phyloP scores from a whole-genome alignment of 2,797 vertebrate species.

The Centroberyx gerrardi region DNA sequence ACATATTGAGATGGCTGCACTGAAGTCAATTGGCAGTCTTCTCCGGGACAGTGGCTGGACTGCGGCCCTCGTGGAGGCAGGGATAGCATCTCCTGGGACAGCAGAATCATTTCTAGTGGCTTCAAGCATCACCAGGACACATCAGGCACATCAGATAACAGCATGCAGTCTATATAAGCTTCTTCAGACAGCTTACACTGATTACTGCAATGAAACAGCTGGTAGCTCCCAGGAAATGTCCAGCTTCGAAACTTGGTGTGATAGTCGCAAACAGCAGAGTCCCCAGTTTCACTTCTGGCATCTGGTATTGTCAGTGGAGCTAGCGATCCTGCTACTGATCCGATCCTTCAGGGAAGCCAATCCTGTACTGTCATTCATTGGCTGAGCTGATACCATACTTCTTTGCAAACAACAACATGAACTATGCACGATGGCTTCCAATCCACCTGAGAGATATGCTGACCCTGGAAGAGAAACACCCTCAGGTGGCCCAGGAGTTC shows the following conservation, averaged over 20 bases:
- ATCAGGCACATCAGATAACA: constrained; percentile 1
- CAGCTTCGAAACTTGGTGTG: background rate
- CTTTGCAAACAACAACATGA: constrained; percentile 26
- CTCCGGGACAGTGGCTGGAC: constrained; percentile 24
- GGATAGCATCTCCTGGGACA: constrained; percentile 21
- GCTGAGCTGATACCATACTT: constrained; percentile 27
- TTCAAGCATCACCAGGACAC: constrained; percentile 12
- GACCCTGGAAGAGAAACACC: constrained; percentile 2
- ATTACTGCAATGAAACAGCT: background rate
- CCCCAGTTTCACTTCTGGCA: constrained; percentile 24
- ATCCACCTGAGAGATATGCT: constrained; percentile 25
- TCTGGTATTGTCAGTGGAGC: constrained; percentile 1
- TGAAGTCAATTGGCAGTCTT: constrained; percentile 16
- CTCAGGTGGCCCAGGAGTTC: constrained; percentile 11
- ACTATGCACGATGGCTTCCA: constrained; percentile 17
- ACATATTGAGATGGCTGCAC: constrained; percentile 25
- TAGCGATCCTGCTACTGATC: constrained; percentile 1
- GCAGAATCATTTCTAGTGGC: constrained; percentile 17
- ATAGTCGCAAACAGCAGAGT: background rate
- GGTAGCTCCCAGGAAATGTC: background rate
- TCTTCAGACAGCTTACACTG: background rate
- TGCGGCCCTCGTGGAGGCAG: background rate
- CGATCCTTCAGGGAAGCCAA: constrained; percentile 5
- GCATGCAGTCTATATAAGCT: constrained; percentile 19
- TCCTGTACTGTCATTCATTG: constrained; percentile 20